Evolutionary conservation across 2,888 invertebrate genomes (phyloP), one percentile per base, ranked within the genome.

Genomic region (Trachelus iudaicus): DNA sequence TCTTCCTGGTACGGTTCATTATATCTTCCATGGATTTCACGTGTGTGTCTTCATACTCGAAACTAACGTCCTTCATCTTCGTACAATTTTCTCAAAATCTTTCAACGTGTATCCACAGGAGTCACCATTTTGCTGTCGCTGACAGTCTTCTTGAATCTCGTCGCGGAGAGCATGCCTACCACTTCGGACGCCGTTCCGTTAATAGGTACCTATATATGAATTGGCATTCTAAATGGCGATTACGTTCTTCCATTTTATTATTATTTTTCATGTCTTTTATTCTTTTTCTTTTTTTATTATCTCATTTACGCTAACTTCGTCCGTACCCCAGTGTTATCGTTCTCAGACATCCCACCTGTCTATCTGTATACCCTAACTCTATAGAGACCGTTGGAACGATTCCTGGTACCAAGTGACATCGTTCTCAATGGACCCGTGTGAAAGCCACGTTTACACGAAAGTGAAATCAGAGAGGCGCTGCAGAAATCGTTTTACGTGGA

Each of bases 91-190:
- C 40, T 40, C 40, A 40, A 40, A 15, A 15, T 40, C 1, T 15
- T 40, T 40, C 40, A 15, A 15, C 40, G 15, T 40, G 6, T 6
- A 15, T 92, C 94, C 95, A 92, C 96, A 98, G 98, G 97, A 94
- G 97, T 98, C 94, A 98, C 97, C 93, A 98, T 98, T 93, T 96
- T 98, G 93, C 96, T 98, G 93, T 98, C 98, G 93, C 95, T 98
- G 95, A 98, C 98, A 94, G 98, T 98, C 93, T 98, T 98, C 95
- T 96, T 98, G 94, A 97, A 98, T 94, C 96, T 98, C 94, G 98
- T 98, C 92, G 97, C 98, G 88, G 98, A 98, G 95, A 98, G 97
- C 93, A 96, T 98, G 95, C 98, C 98, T 92, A 95, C 95, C 76
- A 91, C 96, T 90, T 96, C 96, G 92, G 96, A 96, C 92, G 96